phyloP scores from a whole-genome alignment of 2,113 vertebrate genomes.

The Sitta europaea region DNA sequence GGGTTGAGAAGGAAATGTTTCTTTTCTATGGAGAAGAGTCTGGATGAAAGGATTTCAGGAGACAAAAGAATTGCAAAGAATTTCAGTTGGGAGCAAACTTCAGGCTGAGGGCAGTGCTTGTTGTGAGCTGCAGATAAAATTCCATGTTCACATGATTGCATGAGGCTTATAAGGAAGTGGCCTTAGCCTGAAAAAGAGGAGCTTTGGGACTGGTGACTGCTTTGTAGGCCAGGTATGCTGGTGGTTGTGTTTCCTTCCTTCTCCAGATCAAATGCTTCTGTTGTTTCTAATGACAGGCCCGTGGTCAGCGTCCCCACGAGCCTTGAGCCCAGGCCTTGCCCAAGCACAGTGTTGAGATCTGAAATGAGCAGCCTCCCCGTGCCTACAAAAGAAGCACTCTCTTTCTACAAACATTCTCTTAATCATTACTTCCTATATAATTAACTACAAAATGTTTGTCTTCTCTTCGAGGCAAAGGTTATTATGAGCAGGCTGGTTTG shows the following conservation, averaged over 20 bases:
- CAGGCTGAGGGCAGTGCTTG: conserved; percentile 13
- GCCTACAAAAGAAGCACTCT: not conserved
- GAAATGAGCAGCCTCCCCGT: not conserved
- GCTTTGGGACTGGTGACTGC: conserved; percentile 19
- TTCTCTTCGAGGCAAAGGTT: conserved; percentile 22
- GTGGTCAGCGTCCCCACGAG: not conserved
- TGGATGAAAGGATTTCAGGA: not conserved
- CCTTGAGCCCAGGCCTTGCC: not conserved
- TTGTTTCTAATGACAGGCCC: not conserved
- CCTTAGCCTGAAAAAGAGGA: not conserved
- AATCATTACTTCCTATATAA: conserved; percentile 4
- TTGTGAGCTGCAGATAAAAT: conserved; percentile 37
- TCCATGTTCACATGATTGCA: conserved; percentile 29
- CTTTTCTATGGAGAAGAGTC: not conserved
- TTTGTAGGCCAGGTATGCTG: conserved; percentile 20
- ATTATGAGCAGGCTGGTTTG: not conserved
- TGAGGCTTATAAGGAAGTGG: conserved; percentile 43
- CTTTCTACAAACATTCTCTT: not conserved
- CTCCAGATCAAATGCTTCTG: not conserved
- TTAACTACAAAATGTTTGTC: not conserved
- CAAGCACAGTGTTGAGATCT: not conserved
- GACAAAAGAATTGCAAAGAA: conserved; percentile 12
- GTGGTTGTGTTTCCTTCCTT: not conserved
- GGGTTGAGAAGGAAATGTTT: not conserved
- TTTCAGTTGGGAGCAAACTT: conserved; percentile 9